A percentile compares a stretch with the other conserved stretches of the same genome.
Evolutionary conservation across 2,113 vertebrate species (phyloP).

Genomic region (Varanus salvator): DNA sequence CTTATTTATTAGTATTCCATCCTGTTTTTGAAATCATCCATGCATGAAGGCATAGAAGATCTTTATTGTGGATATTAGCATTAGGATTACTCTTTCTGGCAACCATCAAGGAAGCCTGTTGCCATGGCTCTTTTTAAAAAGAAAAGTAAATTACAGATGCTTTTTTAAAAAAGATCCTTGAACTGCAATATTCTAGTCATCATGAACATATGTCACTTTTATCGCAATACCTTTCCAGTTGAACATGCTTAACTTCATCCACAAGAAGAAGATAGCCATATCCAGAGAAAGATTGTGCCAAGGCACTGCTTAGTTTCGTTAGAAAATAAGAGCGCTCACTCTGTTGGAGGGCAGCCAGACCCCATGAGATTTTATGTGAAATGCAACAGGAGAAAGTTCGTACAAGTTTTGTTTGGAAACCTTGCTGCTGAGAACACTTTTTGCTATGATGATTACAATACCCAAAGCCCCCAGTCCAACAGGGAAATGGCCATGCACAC

Average conservation of each 20-base stretch:
- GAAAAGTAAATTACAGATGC: constrained; percentile 49
- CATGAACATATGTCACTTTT: constrained; percentile 55
- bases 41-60: constrained; percentile 48
- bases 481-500: neutral
- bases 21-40: constrained; percentile 45
- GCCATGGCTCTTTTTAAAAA: constrained; percentile 63
- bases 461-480: neutral
- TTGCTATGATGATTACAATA: neutral
- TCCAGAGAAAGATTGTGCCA: constrained; percentile 40
- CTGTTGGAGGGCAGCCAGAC: constrained; percentile 29
- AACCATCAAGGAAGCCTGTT: constrained; percentile 48
- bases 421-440: neutral
- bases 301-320: constrained; percentile 35
- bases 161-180: constrained; percentile 28
- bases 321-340: constrained; percentile 40
- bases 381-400: constrained; percentile 19
- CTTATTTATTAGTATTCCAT: neutral
- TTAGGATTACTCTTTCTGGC: neutral
- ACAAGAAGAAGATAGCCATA: neutral
- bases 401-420: neutral
- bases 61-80: constrained; percentile 26
- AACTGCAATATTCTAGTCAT: constrained; percentile 40
- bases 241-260: constrained; percentile 14
- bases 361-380: constrained; percentile 1
- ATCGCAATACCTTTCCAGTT: constrained; percentile 22